phyloP scores from a whole-genome alignment of 2,797 vertebrate genomes.

The Sebastes alutus region DNA sequence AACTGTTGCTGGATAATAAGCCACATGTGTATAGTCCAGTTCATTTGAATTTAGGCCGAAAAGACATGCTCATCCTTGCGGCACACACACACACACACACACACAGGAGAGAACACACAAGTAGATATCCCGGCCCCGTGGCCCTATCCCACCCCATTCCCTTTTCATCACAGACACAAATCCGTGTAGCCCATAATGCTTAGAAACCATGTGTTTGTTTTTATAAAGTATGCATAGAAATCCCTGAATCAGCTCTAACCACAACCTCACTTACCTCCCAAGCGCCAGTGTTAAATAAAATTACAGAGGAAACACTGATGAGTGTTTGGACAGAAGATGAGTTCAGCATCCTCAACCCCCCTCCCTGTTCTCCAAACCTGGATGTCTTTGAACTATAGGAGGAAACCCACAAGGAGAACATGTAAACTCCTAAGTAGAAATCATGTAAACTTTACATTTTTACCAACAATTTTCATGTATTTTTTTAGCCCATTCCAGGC shows the following conservation, averaged over 20 bases:
- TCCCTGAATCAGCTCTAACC: conserved; percentile 19
- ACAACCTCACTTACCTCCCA: conserved; percentile 10
- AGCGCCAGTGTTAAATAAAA: conserved; percentile 11
- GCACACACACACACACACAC: background rate
- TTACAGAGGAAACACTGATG: conserved; percentile 35
- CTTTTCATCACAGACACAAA: conserved; percentile 41
- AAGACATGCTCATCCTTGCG: background rate
- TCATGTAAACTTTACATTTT: background rate
- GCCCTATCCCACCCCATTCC: conserved; percentile 14
- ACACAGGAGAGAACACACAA: conserved; percentile 20
- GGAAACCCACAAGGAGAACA: background rate
- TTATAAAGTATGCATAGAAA: conserved; percentile 21
- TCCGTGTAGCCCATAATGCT: conserved; percentile 19
- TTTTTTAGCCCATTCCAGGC: background rate
- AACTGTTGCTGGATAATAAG: background rate
- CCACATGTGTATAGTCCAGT: conserved; percentile 3
- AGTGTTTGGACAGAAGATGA: conserved; percentile 32
- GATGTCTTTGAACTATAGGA: background rate
- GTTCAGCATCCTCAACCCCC: background rate
- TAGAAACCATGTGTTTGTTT: conserved; percentile 65
- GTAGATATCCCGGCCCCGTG: conserved; percentile 10
- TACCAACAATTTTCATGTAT: background rate
- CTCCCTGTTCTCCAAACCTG: background rate
- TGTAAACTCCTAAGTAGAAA: background rate
- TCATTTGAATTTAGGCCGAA: conserved; percentile 14